Evolutionary conservation across 2,888 invertebrate genomes (phyloP), one percentile per base, ranked within the genome.

Genomic region (Zele albiditarsus): DNA sequence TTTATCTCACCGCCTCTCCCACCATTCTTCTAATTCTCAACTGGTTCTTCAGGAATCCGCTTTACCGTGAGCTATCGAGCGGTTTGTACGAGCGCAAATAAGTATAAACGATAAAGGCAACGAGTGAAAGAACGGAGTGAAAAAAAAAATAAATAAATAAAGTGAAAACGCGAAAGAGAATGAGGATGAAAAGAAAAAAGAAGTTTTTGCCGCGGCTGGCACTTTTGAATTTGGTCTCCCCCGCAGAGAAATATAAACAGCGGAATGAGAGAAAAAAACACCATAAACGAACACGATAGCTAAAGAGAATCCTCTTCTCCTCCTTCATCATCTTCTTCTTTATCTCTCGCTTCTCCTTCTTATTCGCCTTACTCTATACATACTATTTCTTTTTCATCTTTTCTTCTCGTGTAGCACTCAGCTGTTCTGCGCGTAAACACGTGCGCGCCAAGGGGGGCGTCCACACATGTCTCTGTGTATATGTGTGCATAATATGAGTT

Each of bases 401-500:
- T 60, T 38, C 49, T 49, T 58, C 25, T 33, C 53, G 38, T 75
- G 33, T 65, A 75, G 81, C 84, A 82, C 84, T 88, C 88, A 88
- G 88, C 88, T 88, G 88, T 88, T 87, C 83, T 87, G 87, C 87
- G 87, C 88, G 88, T 83, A 86, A 87, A 87, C 87, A 88, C 87
- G 87, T 87, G 88, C 88, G 87, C 84, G 82, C 85, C 84, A 80
- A 81, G 83, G 82, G 83, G 84, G 82, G 82, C 78, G 20, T 62
- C 70, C 65, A 16, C 71, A 53, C 53, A 53, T 53, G 53, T 46
- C 20, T 53, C 8, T 23, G 20, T 53, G 20, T 8, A 53, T 53
- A 53, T 53, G 23, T 53, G 53, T 53, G 20, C 8, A 53, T 20
- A 53, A n/a, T 8, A 53, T 53, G 6, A 53, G 20, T 53, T 20